Percentiles rank a stretch among this genome's conserved stretches.
Conservation (phyloP, 2,113 vertebrate species). For the Heloderma charlesbogerti region DNA sequence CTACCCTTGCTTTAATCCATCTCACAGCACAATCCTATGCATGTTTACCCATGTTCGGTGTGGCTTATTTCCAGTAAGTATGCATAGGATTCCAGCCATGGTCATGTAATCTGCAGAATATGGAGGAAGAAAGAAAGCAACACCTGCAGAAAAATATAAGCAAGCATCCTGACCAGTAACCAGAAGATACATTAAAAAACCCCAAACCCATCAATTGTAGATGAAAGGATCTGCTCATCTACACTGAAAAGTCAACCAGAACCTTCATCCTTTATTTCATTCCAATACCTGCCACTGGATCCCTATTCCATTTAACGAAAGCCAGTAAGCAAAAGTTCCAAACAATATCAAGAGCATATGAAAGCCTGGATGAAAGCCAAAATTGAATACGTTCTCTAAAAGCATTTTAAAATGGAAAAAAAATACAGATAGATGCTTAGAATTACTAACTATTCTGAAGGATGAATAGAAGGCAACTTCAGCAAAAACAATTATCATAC, state of each 20-base stretch:
- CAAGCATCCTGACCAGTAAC: background rate
- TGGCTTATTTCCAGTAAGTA: background rate
- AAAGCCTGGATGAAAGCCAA: background rate
- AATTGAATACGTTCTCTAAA: background rate
- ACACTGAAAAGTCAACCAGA: background rate
- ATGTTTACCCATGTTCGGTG: background rate
- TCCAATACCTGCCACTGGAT: background rate
- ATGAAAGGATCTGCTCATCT: background rate
- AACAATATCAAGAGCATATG: background rate
- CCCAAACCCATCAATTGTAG: background rate
- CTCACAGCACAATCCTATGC: background rate
- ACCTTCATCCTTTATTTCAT: background rate
- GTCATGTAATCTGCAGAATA: background rate
- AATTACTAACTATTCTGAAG: background rate
- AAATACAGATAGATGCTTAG: background rate
- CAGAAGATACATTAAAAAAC: background rate
- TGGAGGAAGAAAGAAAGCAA: background rate
- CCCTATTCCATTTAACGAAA: background rate
- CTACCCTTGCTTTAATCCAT: no score
- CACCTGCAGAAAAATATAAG: background rate
- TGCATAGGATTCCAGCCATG: background rate
- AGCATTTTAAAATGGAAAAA: slow-evolving; percentile 23
- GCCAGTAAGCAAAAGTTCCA: background rate
- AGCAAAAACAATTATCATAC: background rate
- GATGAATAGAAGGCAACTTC: background rate